Conservation (phyloP, 2,113 vertebrate genomes). For the Octodon degus region DNA sequence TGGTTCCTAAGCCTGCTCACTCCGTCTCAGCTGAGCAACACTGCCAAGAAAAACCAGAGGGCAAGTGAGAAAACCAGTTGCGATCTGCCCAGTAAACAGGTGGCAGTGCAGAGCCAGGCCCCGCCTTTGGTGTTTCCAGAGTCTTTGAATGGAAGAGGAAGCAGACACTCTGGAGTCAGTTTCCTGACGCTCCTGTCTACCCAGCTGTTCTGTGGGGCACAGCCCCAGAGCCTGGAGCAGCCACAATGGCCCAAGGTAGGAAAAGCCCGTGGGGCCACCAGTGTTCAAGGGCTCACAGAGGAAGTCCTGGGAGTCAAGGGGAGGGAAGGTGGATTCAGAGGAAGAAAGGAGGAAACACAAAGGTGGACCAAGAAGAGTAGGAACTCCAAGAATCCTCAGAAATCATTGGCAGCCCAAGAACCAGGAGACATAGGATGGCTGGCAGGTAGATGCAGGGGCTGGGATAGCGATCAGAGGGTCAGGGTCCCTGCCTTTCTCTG, state of each 20-base stretch:
- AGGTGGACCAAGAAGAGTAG: not conserved
- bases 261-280: not conserved
- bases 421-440: not conserved
- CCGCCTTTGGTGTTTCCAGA: slow-evolving; percentile 54
- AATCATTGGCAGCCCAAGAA: not conserved
- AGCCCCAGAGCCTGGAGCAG: not conserved
- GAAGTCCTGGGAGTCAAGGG: not conserved
- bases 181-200: slow-evolving; percentile 58
- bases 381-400: not conserved
- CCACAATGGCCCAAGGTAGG: slow-evolving; percentile 78
- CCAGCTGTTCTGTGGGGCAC: slow-evolving; percentile 42
- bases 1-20: slow-evolving; percentile 26
- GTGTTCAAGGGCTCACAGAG: not conserved
- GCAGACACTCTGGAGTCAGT: slow-evolving; percentile 16
- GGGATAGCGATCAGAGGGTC: not conserved
- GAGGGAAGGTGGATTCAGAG: not conserved
- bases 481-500: not conserved
- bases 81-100: slow-evolving; percentile 70
- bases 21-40: slow-evolving; percentile 42
- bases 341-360: not conserved
- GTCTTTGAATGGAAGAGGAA: slow-evolving; percentile 54
- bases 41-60: slow-evolving; percentile 77
- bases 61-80: slow-evolving; percentile 80
- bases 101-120: not conserved
- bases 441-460: not conserved